A percentile compares a stretch with the other conserved stretches of the same genome.
Evolutionary conservation across 2,888 invertebrate genomes (phyloP).

Genomic region (Calliphora vomitoria): DNA sequence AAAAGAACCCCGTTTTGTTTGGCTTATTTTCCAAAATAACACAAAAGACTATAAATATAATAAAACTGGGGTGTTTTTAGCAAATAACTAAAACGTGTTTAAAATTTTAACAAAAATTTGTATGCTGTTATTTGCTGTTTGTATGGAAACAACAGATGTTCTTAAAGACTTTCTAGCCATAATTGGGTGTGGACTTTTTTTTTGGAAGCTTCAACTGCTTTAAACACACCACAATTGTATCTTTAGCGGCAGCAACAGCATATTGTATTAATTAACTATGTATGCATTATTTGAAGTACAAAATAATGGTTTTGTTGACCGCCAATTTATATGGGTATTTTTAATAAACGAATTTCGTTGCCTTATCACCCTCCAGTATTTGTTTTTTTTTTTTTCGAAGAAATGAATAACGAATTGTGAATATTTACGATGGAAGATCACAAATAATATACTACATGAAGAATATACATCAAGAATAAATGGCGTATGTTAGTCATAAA

Average conservation of each 20-base stretch:
- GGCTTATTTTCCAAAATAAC: constrained; percentile 23
- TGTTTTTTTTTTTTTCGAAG: neutral
- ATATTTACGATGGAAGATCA: constrained; percentile 19
- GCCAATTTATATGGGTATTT: constrained; percentile 37
- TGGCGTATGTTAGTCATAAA: constrained; percentile 25
- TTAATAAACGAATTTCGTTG: constrained; percentile 36
- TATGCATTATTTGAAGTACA: constrained; percentile 31
- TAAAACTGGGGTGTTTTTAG: constrained; percentile 62
- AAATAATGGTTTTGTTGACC: constrained; percentile 42
- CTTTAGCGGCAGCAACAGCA: constrained; percentile 47
- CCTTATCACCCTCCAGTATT: constrained; percentile 28
- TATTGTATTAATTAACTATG: constrained; percentile 66
- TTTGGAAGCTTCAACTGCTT: neutral
- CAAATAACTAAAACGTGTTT: constrained; percentile 65
- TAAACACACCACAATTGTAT: constrained; percentile 10
- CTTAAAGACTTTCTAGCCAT: constrained; percentile 64
- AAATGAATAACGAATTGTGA: constrained; percentile 22
- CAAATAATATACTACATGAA: neutral
- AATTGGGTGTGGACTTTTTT: constrained; percentile 68
- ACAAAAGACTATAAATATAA: constrained; percentile 12
- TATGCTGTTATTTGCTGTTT: constrained; percentile 24
- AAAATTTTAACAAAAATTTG: constrained; percentile 55
- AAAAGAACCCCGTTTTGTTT: constrained; percentile 18
- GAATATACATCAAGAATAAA: neutral
- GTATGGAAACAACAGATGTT: constrained; percentile 66